These are phyloP conservation scores for Actinostola sp. DNA, from an alignment of 92 coral and sea anemone species.

Conservation along the genomic window DNA sequence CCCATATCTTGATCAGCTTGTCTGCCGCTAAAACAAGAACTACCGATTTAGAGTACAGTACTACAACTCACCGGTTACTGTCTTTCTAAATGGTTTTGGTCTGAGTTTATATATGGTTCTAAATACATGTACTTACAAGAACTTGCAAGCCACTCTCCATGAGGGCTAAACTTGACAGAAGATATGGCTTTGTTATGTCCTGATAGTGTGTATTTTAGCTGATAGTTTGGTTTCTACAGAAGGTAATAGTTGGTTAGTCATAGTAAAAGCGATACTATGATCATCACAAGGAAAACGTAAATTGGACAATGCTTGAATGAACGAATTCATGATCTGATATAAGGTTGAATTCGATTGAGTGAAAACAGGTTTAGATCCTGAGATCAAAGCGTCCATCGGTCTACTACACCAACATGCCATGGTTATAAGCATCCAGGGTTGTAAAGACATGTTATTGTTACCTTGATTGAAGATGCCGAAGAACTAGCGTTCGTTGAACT, in stretches of 20 bases:
- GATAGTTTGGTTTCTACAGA: slow-evolving; percentile 90
- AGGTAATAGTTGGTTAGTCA: background rate
- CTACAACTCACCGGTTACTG: too few species aligned
- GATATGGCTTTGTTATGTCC: slow-evolving; percentile 98
- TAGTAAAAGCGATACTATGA: background rate
- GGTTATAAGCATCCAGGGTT: too few species aligned
- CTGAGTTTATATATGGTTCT: too few species aligned
- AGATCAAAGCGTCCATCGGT: background rate
- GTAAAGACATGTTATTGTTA: background rate
- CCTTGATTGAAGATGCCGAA: slow-evolving; percentile 30
- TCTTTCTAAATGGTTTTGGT: too few species aligned
- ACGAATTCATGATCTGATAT: too few species aligned
- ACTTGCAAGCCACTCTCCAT: slow-evolving; percentile 99
- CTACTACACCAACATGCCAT: background rate
- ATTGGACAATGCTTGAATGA: too few species aligned
- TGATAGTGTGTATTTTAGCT: slow-evolving; percentile 86
- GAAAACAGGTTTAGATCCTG: too few species aligned
- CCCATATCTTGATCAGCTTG: slow-evolving; percentile 98
- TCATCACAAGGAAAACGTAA: too few species aligned
- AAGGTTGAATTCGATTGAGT: too few species aligned
- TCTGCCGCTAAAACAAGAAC: slow-evolving; percentile 80
- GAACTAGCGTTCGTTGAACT: slow-evolving; percentile 5
- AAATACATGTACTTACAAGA: slow-evolving; percentile 74
- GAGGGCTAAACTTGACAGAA: slow-evolving; percentile 96
- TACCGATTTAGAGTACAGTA: background rate